These are phyloP conservation scores for Orgyia antiqua DNA, from an alignment of 2,888 invertebrate genomes.

Conservation along the genomic window DNA sequence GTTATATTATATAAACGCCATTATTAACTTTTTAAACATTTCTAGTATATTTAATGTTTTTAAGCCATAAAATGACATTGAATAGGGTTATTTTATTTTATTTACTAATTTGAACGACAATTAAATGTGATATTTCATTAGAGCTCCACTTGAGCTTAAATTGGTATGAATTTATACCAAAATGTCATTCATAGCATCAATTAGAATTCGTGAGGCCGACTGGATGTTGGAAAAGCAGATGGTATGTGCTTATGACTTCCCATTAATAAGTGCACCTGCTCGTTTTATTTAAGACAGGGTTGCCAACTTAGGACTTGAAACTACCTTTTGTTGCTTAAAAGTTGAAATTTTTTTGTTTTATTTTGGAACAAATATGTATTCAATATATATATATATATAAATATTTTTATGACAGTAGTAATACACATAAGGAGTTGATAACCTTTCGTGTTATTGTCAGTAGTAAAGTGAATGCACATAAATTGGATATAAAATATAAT, in stretches of 20 bases:
- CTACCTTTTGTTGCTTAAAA: constrained; percentile 16
- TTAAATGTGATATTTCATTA: too few species aligned
- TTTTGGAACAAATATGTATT: too few species aligned
- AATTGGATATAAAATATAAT: constrained; percentile 28
- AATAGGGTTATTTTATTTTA: too few species aligned
- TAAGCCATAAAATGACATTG: too few species aligned
- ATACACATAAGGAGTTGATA: constrained; percentile 7
- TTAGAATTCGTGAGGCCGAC: constrained; percentile 55
- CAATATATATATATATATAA: too few species aligned
- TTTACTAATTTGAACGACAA: too few species aligned
- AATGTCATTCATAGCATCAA: constrained; percentile 47
- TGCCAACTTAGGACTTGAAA: constrained; percentile 28
- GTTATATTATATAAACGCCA: too few species aligned
- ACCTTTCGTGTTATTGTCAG: constrained; percentile 2
- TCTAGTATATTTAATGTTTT: too few species aligned
- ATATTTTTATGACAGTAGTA: neutral
- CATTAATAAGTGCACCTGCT: constrained; percentile 66
- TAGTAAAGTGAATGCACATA: constrained; percentile 29
- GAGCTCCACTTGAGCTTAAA: too few species aligned
- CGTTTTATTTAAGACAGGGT: constrained; percentile 33
- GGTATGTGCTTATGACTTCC: constrained; percentile 54
- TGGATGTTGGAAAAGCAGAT: constrained; percentile 71
- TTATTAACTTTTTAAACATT: too few species aligned
- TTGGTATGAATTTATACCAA: too few species aligned
- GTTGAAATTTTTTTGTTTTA: neutral